Conservation (phyloP, 2,888 invertebrate species). For the Latrodectus elegans region DNA sequence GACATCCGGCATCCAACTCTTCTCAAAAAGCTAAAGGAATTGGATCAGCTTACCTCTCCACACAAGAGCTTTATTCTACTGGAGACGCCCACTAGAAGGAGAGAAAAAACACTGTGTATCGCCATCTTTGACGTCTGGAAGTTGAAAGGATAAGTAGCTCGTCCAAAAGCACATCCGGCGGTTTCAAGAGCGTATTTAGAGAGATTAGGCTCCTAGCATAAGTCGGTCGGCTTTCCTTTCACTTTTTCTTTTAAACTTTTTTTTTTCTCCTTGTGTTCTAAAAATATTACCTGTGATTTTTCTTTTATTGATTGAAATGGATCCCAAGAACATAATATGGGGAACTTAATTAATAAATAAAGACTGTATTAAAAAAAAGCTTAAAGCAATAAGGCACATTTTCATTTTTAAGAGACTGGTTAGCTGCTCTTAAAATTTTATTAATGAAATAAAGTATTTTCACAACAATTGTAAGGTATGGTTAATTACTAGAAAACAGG, state of each 20-base stretch:
- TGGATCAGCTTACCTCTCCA: conserved; percentile 60
- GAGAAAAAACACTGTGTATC: conserved; percentile 47
- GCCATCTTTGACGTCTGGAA: conserved; percentile 54
- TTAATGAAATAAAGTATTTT: no score
- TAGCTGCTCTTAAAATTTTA: no score
- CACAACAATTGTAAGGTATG: no score
- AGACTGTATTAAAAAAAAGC: no score
- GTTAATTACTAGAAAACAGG: no score
- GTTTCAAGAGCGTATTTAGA: conserved; percentile 56
- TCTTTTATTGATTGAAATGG: conserved; percentile 19
- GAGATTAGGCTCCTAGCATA: conserved; percentile 41
- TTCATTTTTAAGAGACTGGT: no score
- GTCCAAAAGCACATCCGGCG: conserved; percentile 54
- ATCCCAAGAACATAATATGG: not conserved
- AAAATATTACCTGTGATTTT: conserved; percentile 12
- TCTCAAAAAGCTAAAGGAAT: conserved; percentile 54
- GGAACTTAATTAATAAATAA: no score
- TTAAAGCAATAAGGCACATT: no score
- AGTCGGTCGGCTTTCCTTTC: conserved; percentile 17
- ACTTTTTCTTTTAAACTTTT: conserved; percentile 38
- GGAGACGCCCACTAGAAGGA: conserved; percentile 24
- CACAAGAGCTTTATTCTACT: conserved; percentile 47
- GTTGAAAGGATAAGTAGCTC: conserved; percentile 62
- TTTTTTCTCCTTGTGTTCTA: conserved; percentile 46
- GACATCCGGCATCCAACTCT: conserved; percentile 54